phyloP scores from a whole-genome alignment of 2,797 vertebrate species.

The Clarias pachynema region DNA sequence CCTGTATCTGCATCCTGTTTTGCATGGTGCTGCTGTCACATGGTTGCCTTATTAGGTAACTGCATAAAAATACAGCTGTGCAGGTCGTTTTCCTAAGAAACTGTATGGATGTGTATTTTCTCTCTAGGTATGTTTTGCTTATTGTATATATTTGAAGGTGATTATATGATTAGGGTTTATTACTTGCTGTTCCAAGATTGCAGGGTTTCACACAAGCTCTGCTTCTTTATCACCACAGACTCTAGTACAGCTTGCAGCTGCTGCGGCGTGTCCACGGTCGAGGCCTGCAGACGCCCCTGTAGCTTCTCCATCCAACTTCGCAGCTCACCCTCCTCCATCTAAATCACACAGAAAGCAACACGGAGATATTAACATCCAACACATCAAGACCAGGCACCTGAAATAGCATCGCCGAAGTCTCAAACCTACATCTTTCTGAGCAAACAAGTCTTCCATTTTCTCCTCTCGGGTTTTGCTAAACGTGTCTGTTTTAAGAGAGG shows the following conservation, averaged over 20 bases:
- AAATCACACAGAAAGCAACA: neutral
- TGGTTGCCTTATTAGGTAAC: neutral
- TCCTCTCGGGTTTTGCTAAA: conserved; percentile 97
- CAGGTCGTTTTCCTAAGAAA: neutral
- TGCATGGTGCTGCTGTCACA: neutral
- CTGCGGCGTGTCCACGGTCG: conserved; percentile 83
- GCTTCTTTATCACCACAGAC: conserved; percentile 93
- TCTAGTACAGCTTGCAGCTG: conserved; percentile 89
- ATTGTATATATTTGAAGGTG: neutral
- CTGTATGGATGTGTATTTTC: neutral
- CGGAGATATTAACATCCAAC: too few relatives aligned
- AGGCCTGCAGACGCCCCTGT: conserved; percentile 84
- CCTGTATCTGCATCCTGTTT: neutral
- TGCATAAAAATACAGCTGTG: neutral
- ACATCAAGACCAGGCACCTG: too few relatives aligned
- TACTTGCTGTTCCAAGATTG: conserved; percentile 96
- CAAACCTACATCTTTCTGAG: conserved; percentile 93
- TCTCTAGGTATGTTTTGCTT: neutral
- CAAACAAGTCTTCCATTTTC: conserved; percentile 99
- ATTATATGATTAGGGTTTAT: neutral
- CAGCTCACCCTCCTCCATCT: conserved; percentile 97
- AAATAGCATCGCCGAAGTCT: neutral
- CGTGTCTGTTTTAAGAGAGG: conserved; percentile 95
- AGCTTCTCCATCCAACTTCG: conserved; percentile 94
- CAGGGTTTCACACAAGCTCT: conserved; percentile 92